Conservation (phyloP, 2,113 vertebrate species). For the Gnathonemus longibarbis region DNA sequence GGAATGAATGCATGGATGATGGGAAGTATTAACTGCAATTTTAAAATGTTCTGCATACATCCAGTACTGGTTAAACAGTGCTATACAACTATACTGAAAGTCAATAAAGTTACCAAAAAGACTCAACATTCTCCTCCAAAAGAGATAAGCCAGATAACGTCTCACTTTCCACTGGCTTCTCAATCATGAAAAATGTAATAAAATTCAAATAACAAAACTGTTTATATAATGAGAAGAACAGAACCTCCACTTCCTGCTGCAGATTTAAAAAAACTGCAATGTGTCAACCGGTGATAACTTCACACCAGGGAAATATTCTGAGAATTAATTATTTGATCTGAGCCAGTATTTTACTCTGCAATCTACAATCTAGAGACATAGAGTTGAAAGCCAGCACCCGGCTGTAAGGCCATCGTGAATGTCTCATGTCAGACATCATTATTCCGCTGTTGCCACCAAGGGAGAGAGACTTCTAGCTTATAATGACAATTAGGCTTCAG, state of each 20-base stretch:
- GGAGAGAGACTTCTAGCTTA: neutral
- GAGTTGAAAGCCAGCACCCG: neutral
- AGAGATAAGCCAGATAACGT: neutral
- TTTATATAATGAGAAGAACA: neutral
- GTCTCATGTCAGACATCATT: neutral
- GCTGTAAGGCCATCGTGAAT: neutral
- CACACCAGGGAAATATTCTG: neutral
- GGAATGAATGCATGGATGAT: neutral
- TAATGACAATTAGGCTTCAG: neutral
- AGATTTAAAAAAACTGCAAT: neutral
- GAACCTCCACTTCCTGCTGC: neutral
- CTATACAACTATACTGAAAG: neutral
- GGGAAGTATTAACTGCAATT: neutral
- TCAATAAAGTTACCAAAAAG: neutral
- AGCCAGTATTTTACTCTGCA: neutral
- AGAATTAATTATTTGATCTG: conserved; percentile 12
- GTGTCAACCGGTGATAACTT: neutral
- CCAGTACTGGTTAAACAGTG: neutral
- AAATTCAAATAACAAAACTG: neutral
- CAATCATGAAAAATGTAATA: neutral
- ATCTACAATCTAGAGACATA: neutral
- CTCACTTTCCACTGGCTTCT: neutral
- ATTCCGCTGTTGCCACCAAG: neutral
- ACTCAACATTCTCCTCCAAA: neutral
- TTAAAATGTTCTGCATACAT: neutral